Conservation (phyloP, 2,888 invertebrate species). For the Noctua janthe region DNA sequence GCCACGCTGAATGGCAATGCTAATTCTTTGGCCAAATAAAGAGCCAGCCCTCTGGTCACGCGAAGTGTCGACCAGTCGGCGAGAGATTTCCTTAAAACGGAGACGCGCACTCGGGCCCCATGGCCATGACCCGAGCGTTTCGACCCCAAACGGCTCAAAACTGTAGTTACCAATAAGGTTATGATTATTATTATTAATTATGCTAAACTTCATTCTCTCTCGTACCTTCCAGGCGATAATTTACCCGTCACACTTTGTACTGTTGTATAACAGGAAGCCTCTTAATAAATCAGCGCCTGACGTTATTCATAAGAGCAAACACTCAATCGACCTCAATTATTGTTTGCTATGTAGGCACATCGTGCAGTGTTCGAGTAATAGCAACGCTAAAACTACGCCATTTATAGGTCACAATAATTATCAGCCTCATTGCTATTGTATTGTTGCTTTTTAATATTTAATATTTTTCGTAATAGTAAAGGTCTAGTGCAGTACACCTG, state of each 20-base stretch:
- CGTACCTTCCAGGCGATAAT: neutral
- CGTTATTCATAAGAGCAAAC: constrained; percentile 27
- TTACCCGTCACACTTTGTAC: constrained; percentile 2
- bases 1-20: too few relatives aligned
- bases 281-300: constrained; percentile 49
- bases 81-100: too few relatives aligned
- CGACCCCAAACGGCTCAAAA: too few relatives aligned
- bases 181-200: neutral
- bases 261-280: constrained; percentile 27
- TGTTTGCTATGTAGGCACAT: constrained; percentile 27
- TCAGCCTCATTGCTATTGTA: constrained; percentile 7
- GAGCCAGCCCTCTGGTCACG: too few relatives aligned
- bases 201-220: neutral
- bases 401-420: constrained; percentile 23
- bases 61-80: too few relatives aligned
- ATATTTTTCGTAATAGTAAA: neutral
- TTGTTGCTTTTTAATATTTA: constrained; percentile 10
- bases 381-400: constrained; percentile 17
- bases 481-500: neutral
- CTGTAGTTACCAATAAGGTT: too few relatives aligned
- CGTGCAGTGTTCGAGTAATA: neutral
- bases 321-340: constrained; percentile 53
- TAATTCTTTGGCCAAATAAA: too few relatives aligned
- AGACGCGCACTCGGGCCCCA: too few relatives aligned
- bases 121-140: too few relatives aligned